Conservation (phyloP, 2,888 invertebrate species). For the Drosophila mimica region DNA sequence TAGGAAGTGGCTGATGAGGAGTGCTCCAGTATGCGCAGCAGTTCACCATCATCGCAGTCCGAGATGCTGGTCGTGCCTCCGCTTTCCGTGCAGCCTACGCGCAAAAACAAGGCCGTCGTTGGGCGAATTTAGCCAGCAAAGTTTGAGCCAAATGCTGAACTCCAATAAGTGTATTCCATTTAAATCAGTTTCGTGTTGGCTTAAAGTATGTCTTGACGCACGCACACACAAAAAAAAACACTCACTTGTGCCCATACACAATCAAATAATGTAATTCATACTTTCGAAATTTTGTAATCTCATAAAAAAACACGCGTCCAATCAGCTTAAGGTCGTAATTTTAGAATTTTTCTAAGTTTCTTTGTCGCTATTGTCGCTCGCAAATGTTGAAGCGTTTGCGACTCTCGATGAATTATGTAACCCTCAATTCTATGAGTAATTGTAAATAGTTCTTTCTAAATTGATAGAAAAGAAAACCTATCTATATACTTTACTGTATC, state of each 20-base stretch:
- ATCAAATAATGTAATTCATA: slow-evolving; percentile 20
- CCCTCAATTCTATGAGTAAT: slow-evolving; percentile 40
- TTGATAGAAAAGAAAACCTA: slow-evolving; percentile 10
- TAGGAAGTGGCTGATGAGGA: slow-evolving; percentile 90
- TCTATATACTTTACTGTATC: slow-evolving; percentile 24
- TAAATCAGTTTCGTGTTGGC: slow-evolving; percentile 44
- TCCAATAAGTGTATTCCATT: slow-evolving; percentile 67
- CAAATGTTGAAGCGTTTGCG: slow-evolving; percentile 73
- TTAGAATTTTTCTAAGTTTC: slow-evolving; percentile 48
- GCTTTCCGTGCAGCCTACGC: slow-evolving; percentile 93
- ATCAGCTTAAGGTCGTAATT: slow-evolving; percentile 47
- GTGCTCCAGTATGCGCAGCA: slow-evolving; percentile 79
- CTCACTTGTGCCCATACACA: slow-evolving; percentile 45
- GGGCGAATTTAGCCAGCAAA: slow-evolving; percentile 84
- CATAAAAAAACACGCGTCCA: slow-evolving; percentile 58
- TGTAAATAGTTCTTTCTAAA: slow-evolving; percentile 64
- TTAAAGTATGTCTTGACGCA: slow-evolving; percentile 31
- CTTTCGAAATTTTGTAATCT: slow-evolving; percentile 42
- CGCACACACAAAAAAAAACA: slow-evolving; percentile 10
- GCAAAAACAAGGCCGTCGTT: slow-evolving; percentile 91
- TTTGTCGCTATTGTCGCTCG: slow-evolving; percentile 29
- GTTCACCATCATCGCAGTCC: slow-evolving; percentile 85
- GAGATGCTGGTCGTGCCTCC: slow-evolving; percentile 89
- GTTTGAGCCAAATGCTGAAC: slow-evolving; percentile 26
- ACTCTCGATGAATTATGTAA: slow-evolving; percentile 33